Conservation (phyloP, 2,113 vertebrate genomes). For the Pagrus major region DNA sequence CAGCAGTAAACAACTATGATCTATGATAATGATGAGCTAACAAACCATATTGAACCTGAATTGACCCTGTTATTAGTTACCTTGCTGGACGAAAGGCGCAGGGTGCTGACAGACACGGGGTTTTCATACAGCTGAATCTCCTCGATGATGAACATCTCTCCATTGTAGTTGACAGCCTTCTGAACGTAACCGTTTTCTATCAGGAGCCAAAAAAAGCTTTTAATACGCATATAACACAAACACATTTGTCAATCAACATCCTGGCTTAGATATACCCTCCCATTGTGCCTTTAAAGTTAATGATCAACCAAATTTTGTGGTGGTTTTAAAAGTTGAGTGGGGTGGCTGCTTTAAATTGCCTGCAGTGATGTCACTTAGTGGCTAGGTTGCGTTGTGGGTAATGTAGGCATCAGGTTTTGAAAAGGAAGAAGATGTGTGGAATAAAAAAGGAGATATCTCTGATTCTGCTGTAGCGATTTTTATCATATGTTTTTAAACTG, state of each 20-base stretch:
- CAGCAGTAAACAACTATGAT: not conserved
- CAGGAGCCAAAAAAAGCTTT: constrained; percentile 42
- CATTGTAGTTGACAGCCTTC: constrained; percentile 84
- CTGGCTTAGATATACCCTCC: not conserved
- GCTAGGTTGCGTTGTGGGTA: no score
- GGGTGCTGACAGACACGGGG: constrained; percentile 69
- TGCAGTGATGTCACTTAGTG: no score
- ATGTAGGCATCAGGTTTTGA: no score
- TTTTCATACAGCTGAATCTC: constrained; percentile 82
- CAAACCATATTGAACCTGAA: not conserved
- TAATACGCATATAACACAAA: not conserved
- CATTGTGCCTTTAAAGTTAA: not conserved
- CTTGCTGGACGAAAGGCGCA: constrained; percentile 82
- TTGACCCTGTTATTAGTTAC: constrained; percentile 43
- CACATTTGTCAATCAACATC: not conserved
- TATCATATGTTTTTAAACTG: no score
- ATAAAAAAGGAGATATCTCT: no score
- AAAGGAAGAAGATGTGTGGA: no score
- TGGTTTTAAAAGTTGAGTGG: no score
- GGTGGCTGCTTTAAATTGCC: no score
- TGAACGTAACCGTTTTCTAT: constrained; percentile 86
- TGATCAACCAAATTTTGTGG: not conserved
- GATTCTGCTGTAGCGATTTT: no score
- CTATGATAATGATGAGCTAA: constrained; percentile 1
- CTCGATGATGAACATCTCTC: constrained; percentile 85